phyloP scores from a whole-genome alignment of 2,797 vertebrate species.

The Syncerus caffer region DNA sequence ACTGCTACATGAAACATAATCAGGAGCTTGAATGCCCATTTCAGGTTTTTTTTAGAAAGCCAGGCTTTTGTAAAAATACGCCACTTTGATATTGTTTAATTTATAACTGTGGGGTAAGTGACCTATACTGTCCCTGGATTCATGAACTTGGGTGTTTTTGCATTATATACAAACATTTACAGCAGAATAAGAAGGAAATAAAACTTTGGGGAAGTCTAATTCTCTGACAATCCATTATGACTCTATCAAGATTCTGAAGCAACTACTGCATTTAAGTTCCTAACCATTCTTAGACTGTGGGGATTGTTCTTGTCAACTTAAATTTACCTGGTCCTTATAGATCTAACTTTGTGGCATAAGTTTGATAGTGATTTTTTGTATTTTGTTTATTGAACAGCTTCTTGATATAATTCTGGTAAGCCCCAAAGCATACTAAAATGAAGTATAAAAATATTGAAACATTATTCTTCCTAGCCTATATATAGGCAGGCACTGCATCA shows the following conservation, averaged over 20 bases:
- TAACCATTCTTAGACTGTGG: neutral
- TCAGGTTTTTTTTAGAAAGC: neutral
- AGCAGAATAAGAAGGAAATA: neutral
- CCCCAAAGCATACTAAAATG: neutral
- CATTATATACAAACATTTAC: neutral
- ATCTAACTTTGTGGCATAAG: neutral
- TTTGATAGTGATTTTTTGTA: neutral
- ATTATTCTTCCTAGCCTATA: neutral
- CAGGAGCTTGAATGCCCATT: neutral
- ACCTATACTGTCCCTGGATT: neutral
- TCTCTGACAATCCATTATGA: neutral
- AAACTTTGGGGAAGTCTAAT: neutral
- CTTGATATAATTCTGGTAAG: neutral
- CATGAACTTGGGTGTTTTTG: neutral
- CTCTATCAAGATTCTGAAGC: neutral
- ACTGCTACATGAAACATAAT: neutral
- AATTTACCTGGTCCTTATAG: neutral
- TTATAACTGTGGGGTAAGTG: neutral
- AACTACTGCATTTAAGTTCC: neutral
- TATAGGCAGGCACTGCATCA: neutral
- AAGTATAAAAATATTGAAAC: neutral
- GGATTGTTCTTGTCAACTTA: neutral
- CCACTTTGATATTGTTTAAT: neutral
- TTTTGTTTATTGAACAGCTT: neutral
- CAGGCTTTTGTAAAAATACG: neutral